Base-by-base conservation (phyloP, 2,113 vertebrate species). In the Caranx melampygus region DNA sequence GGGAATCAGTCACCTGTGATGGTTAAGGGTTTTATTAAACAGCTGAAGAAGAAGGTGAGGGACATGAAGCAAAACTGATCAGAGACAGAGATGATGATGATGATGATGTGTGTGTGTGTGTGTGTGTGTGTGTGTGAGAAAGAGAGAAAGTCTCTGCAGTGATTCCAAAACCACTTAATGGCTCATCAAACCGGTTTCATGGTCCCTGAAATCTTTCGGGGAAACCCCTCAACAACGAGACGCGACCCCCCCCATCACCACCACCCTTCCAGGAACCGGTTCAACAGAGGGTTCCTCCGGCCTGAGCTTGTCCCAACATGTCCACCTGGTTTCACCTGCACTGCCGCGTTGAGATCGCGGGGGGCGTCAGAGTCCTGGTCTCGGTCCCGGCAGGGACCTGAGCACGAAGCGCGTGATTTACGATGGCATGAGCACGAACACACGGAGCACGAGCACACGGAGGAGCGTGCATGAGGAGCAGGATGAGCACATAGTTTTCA, bases 341-440 rank as follows among this genome's bases (percentile, higher is more conserved):
- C 31, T 3, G 26, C 0, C 49, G 1, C 4, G 1, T 1, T 5
- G 4, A 1, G 12, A 34, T 71, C 84, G 8, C 66, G 11, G 21
- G 65, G 82, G 71, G 84, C 74, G 68, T 4, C 58, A 21, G 18
- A 64, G 47, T 59, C 72, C 74, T 8, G 49, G 20, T 52, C n/a
- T 52, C 1, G 35, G n/a, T 45, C 2, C 45, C 69, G 35, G 54
- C 68, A 37, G 55, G n/a, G n/a, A 33, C 7, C 20, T 40, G 68
- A 31, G 31, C 14, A 5, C 9, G 5, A 14, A 60, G 10, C 6
- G 16, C 2, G 6, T 11, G n/a, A 26, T 26, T 54, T 20, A 54
- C 3, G 11, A 1, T 1, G 1, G 21, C n/a, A n/a, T 52, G 51
- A 12, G 52, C 1, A 10, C 13, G 11, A 55, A 13, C 20, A 26